Evolutionary conservation across 2,797 vertebrate species (phyloP), one percentile per base, ranked within the genome.

Genomic region (Smutsia gigantea): DNA sequence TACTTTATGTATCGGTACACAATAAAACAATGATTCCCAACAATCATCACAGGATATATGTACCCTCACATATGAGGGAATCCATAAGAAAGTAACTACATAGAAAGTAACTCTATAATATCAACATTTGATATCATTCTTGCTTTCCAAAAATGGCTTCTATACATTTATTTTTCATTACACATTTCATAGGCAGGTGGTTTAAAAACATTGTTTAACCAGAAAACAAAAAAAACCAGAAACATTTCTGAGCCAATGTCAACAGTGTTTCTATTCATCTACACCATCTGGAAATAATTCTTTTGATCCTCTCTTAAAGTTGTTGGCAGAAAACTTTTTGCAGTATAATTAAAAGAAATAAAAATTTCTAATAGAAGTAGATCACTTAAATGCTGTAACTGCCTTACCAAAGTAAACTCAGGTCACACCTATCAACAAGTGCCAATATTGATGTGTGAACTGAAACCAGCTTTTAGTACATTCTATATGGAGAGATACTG

Each of bases 121-220:
- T 55, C 46, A 93, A 61, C 19, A 87, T 19, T 82, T 39, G n/a
- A 90, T 64, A 55, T 5, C 7, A 83, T 68, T 86, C 25, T 87
- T 86, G 1, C 15, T 93, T 95, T 66, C 78, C 85, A 94, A 93
- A 90, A 89, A 51, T 77, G 29, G 18, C 9, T 61, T 88, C 53
- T 55, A 2, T 79, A 96, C 49, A 42, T 77, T 88, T 89, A 63
- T 46, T 83, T 95, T 95, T 77, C 39, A 75, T 5, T 88, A 37
- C 4, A n/a, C 14, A 75, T 91, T 90, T 93, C 37, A 23, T 27
- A 87, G 64, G 42, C 19, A 51, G n/a, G 81, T 74, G 51, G 23
- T 46, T 87, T 49, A 17, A 64, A 93, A 90, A 92, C 74, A 87
- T 1, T 1, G 7, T 82, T 71, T 74, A 78, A 82, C n/a, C 5